Base-by-base conservation (phyloP, 2,113 vertebrate species). In the Gasterosteus aculeatus region DNA sequence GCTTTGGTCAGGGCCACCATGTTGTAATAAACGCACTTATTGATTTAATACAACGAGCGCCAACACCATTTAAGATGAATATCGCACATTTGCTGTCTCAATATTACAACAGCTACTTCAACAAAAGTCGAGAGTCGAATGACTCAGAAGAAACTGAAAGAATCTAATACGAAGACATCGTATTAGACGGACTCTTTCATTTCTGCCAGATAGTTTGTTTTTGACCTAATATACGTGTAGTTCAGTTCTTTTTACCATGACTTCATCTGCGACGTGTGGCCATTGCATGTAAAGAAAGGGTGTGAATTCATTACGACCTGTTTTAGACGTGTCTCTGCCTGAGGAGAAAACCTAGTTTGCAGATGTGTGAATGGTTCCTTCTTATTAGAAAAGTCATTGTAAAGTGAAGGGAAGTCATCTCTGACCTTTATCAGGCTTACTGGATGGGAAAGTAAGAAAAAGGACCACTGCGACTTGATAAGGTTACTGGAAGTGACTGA, bases 321-420 rank as follows among this genome's bases (percentile, higher is more conserved):
- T 42, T 46, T 12, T 2, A 10, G 51, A 42, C 8, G 9, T 15
- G 56, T 22, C 19, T 16, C 3, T 0, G 29, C 12, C 9, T 65
- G 46, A 22, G 31, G 12, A 19, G 12, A 51, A 38, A 15, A 53
- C 35, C 46, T 67, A 3, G n/a, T 38, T 38, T 38, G 31, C 57
- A 72, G 31, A 9, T 51, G 42, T 47, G 31, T 67, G 31, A 51
- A 53, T n/a, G 22, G 71, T 10, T 33, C 19, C 12, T 73, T 64
- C 19, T 64, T 9, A 59, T 41, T 4, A 1, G 16, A 18, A 3
- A 53, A 41, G 10, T 73, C 12, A 9, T 18, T 19, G 31, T 14
- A 33, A 42, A 42, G n/a, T 15, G 26, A 56, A 4, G 7, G 33
- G 9, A 47, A 58, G 41, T 38, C 3, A 33, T 64, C 8, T 26